Evolutionary conservation across 1,140 invertebrate species (phyloP).

Genomic region (Hormaphis cornu): DNA sequence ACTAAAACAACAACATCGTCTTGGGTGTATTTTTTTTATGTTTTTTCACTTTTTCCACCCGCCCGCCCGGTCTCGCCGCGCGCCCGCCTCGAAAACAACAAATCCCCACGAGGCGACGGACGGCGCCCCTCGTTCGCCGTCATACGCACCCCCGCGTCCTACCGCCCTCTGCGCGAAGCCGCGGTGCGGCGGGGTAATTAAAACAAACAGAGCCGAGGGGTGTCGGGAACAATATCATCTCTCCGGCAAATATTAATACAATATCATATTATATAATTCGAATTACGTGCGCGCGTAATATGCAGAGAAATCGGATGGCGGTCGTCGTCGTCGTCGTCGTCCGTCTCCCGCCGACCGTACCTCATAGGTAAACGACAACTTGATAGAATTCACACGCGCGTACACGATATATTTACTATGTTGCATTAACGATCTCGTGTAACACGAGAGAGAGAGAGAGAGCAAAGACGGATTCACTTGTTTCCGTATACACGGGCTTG

Average conservation of each 20-base stretch:
- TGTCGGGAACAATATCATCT: not conserved
- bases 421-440: too few relatives aligned
- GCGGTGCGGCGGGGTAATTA: not conserved
- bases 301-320: not conserved
- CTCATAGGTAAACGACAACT: slow-evolving; percentile 18
- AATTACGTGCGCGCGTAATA: not conserved
- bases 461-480: too few relatives aligned
- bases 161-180: not conserved
- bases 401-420: not conserved
- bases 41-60: not conserved
- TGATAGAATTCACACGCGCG: slow-evolving; percentile 19
- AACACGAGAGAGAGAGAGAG: not conserved
- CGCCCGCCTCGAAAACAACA: too few relatives aligned
- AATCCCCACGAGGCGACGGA: too few relatives aligned
- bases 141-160: too few relatives aligned
- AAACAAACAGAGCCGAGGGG: slow-evolving; percentile 12
- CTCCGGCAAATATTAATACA: slow-evolving; percentile 9
- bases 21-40: not conserved
- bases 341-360: not conserved
- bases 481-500: not conserved
- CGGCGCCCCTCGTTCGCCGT: too few relatives aligned
- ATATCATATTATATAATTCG: too few relatives aligned
- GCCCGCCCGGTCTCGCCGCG: not conserved
- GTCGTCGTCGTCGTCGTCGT: not conserved
- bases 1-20: too few relatives aligned